Conservation (phyloP, 2,888 invertebrate species). For the Brenthis daphne region DNA sequence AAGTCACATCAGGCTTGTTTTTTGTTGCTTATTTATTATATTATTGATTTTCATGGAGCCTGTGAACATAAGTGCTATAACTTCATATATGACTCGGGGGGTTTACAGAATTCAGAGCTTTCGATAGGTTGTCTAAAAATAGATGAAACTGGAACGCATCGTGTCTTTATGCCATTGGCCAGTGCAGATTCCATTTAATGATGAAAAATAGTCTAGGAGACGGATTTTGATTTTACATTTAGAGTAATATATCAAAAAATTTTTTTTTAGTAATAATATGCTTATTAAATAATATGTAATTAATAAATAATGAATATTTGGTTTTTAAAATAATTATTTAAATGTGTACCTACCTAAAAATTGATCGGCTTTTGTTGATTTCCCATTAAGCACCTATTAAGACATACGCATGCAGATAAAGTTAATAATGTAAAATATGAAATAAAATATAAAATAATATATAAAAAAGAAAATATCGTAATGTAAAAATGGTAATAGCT, state of each 20-base stretch:
- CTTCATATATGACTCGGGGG: not conserved
- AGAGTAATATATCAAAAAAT: not conserved
- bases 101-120: constrained; percentile 8
- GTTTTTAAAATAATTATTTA: too few species aligned
- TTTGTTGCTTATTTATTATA: not conserved
- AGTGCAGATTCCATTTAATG: constrained; percentile 3
- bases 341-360: too few species aligned
- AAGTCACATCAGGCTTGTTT: too few species aligned
- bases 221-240: not conserved
- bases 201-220: not conserved
- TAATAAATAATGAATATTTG: too few species aligned
- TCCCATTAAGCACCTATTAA: too few species aligned
- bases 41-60: constrained; percentile 3
- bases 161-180: constrained; percentile 3
- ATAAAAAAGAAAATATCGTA: too few species aligned
- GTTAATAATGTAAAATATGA: too few species aligned
- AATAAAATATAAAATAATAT: too few species aligned
- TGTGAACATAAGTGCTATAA: not conserved
- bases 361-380: too few species aligned
- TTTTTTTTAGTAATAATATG: too few species aligned
- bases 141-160: not conserved
- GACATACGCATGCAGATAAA: too few species aligned
- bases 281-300: too few species aligned
- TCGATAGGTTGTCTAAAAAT: constrained; percentile 19
- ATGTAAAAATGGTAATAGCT: not conserved